Evolutionary conservation across 2,888 invertebrate genomes (phyloP), one percentile per base, ranked within the genome.

Genomic region (Ecdyonurus torrentis): DNA sequence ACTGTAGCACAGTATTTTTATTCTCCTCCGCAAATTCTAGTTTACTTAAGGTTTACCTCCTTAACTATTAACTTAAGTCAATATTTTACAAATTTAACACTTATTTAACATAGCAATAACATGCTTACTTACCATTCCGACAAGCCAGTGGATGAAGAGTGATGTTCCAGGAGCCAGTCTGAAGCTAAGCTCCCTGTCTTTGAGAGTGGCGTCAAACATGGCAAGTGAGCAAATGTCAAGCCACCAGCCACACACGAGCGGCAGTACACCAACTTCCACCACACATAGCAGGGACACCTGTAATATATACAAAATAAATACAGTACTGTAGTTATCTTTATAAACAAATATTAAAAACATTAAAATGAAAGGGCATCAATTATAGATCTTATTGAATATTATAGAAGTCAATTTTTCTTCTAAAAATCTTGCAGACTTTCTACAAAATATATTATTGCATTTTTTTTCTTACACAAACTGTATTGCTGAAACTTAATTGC

Each of bases 61-160:
- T n/a, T n/a, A n/a, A n/a, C n/a, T n/a, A n/a, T n/a, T n/a, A n/a
- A n/a, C n/a, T n/a, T n/a, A n/a, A n/a, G n/a, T n/a, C n/a, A n/a
- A n/a, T n/a, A n/a, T n/a, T n/a, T n/a, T n/a, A n/a, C n/a, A n/a
- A n/a, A n/a, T n/a, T n/a, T n/a, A n/a, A n/a, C n/a, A n/a, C n/a
- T n/a, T n/a, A n/a, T n/a, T n/a, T n/a, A n/a, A n/a, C n/a, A n/a
- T n/a, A n/a, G n/a, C n/a, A n/a, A n/a, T n/a, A n/a, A n/a, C n/a
- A n/a, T n/a, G n/a, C n/a, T n/a, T 96, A 72, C 96, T 99, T 37
- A 91, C 91, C 96, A 99, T 98, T 64, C 99, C 99, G 5, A 96
- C 91, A 53, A 98, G 83, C 99, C 99, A 99, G 74, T 99, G 98
- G 63, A 99, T 89, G 73, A 98, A 98, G 81, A 98, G 91, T 1